These are phyloP conservation scores for Protobothrops mucrosquamatus DNA, from an alignment of 2,113 vertebrate genomes.

Conservation along the genomic window DNA sequence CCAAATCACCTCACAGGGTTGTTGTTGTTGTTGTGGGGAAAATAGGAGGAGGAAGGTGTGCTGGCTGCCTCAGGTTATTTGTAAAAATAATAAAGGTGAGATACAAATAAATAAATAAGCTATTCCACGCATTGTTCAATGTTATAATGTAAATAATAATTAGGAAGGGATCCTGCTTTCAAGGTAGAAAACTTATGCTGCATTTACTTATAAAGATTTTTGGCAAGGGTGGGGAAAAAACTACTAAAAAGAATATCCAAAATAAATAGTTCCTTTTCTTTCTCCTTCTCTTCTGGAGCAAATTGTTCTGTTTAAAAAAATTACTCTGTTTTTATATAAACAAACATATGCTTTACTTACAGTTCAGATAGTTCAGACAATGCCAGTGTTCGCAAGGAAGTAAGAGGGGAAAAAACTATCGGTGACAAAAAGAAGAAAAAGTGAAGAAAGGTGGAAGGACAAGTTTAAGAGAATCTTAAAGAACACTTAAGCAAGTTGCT, in stretches of 20 bases:
- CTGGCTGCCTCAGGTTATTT: neutral
- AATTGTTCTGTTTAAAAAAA: neutral
- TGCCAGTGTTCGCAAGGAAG: neutral
- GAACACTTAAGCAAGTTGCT: neutral
- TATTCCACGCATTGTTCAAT: neutral
- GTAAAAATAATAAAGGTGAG: neutral
- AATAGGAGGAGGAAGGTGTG: neutral
- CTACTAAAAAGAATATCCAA: neutral
- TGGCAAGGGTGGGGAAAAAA: neutral
- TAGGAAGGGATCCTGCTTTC: neutral
- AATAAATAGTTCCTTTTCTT: neutral
- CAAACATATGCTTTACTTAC: neutral
- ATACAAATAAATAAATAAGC: neutral
- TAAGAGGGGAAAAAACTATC: neutral
- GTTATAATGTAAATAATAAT: neutral
- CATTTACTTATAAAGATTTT: neutral
- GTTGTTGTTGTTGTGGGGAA: neutral
- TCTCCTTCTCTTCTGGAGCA: neutral
- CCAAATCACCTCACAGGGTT: neutral
- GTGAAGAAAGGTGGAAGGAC: neutral
- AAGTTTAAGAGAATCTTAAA: neutral
- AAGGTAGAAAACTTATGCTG: neutral
- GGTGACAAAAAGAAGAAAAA: neutral
- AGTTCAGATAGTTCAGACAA: neutral
- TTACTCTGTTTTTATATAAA: neutral